A percentile compares a stretch with the other conserved stretches of the same genome.
Conservation (phyloP, 2,888 invertebrate genomes). For the Maniola hyperantus region DNA sequence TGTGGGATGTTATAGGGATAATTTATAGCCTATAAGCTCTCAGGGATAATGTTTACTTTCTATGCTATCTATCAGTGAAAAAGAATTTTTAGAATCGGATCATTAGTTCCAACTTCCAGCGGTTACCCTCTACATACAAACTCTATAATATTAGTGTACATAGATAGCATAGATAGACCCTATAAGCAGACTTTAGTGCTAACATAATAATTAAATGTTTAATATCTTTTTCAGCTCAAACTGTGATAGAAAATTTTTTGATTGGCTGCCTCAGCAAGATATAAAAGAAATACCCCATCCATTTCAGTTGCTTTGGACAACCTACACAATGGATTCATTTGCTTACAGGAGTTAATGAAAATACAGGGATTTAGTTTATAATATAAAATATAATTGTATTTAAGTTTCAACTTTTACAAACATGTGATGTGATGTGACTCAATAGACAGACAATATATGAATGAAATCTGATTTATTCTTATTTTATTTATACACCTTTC, state of each 20-base stretch:
- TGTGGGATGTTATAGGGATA: too few relatives aligned
- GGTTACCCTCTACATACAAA: too few relatives aligned
- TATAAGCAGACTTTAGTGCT: neutral
- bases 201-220: neutral
- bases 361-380: constrained; percentile 82
- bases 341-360: constrained; percentile 71
- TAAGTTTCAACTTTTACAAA: constrained; percentile 74
- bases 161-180: too few relatives aligned
- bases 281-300: constrained; percentile 59
- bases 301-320: constrained; percentile 68
- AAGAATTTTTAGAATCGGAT: too few relatives aligned
- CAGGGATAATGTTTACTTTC: too few relatives aligned
- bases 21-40: too few relatives aligned
- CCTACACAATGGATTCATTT: constrained; percentile 72
- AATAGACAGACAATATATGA: constrained; percentile 77
- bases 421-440: constrained; percentile 68
- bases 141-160: too few relatives aligned
- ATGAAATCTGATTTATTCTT: constrained; percentile 43
- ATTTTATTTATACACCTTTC: constrained; percentile 38
- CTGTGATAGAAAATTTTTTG: constrained; percentile 89
- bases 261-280: constrained; percentile 82
- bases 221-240: constrained; percentile 85
- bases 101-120: too few relatives aligned
- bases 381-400: constrained; percentile 66
- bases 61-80: too few relatives aligned